Evolutionary conservation across 2,113 vertebrate genomes (phyloP).

Genomic region (Hydrolagus affinis): DNA sequence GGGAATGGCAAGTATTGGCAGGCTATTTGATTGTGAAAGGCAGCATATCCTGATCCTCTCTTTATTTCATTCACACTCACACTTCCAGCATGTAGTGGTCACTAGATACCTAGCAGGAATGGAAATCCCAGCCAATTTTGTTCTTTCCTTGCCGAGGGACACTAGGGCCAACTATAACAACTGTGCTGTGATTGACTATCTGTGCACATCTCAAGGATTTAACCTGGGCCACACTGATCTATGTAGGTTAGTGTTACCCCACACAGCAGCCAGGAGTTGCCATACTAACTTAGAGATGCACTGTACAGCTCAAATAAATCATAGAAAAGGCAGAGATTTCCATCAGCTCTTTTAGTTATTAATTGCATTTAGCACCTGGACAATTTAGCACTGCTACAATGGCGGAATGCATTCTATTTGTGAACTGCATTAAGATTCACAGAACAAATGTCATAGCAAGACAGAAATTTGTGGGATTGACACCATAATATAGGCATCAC

Average conservation of each 20-base stretch:
- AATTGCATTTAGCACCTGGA: not conserved
- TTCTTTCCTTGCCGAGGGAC: too few relatives aligned
- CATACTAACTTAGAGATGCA: not conserved
- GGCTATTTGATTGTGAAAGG: not conserved
- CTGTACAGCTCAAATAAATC: not conserved
- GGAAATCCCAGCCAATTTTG: not conserved
- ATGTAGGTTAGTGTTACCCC: not conserved
- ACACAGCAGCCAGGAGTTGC: not conserved
- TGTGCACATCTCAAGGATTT: not conserved
- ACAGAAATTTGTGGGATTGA: not conserved
- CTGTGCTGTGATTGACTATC: not conserved
- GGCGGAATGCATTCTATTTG: not conserved
- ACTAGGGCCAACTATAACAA: not conserved
- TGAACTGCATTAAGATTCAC: not conserved
- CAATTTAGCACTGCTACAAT: not conserved
- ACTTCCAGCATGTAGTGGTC: not conserved
- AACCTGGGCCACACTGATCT: not conserved
- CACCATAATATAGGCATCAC: constrained; percentile 1
- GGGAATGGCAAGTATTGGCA: not conserved
- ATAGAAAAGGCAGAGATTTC: not conserved
- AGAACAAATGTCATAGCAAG: not conserved
- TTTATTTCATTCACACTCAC: not conserved
- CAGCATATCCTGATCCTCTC: not conserved
- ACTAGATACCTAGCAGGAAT: too few relatives aligned
- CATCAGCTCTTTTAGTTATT: not conserved